Evolutionary conservation across 2,888 invertebrate species (phyloP), one percentile per base, ranked within the genome.

Genomic region (Volucella bombylans): DNA sequence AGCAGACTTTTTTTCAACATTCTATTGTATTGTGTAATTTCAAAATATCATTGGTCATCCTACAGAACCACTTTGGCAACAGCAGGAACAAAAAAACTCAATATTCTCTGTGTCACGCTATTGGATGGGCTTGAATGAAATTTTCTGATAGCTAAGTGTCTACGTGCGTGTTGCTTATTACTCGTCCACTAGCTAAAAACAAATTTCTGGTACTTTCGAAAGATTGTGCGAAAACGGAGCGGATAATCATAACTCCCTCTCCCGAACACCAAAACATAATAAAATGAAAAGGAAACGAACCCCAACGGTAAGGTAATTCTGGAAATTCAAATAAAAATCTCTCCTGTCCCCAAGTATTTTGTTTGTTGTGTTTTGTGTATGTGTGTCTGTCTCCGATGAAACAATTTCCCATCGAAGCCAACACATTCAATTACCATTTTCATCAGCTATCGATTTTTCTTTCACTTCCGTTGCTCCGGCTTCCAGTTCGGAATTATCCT

Each of bases 391-490:
- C n/a, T n/a, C n/a, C 39, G 43, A 57, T 61, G 67, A 50, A 73
- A 43, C 23, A 68, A 49, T 57, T 76, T 65, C 49, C 61, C 14
- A 41, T 59, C 43, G 49, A 72, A 59, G 55, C 47, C 62, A 68
- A 80, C 79, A 85, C 67, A 85, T 81, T 85, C 67, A 81, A 85
- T 81, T 85, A 85, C 85, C 85, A 81, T 85, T 85, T 49, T 81
- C 81, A 72, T 85, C 67, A 72, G 76, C 52, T 57, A 85, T 85
- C 50, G 81, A 81, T 77, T 85, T 85, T 85, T 52, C 52, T 52
- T 85, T 55, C 62, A 31, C 41, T 59, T 61, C 54, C 57, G 15
- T 15, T 76, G 59, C 18, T 54, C 31, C 39, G 18, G 67, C 77
- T 38, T 55, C 50, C 31, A 31, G 6, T 31, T 31, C 6, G 31